Conservation (phyloP, 2,888 invertebrate species). For the Eustalomyia histrio region DNA sequence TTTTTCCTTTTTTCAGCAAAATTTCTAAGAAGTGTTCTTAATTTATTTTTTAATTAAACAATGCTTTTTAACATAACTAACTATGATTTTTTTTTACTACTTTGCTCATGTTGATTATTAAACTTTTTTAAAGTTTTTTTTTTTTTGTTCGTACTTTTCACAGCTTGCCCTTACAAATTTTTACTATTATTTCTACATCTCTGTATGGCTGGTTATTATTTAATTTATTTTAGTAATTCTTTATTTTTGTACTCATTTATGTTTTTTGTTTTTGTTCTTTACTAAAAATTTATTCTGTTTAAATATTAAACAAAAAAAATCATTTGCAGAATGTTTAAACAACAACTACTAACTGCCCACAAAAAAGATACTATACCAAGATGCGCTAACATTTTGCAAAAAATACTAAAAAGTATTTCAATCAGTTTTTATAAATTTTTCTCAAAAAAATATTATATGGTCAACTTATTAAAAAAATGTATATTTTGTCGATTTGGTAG, state of each 20-base stretch:
- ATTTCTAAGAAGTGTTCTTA: slow-evolving; percentile 17
- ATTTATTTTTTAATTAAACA: slow-evolving; percentile 48
- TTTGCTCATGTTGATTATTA: background rate
- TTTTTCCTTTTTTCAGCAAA: slow-evolving; percentile 5
- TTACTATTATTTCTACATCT: slow-evolving; percentile 21
- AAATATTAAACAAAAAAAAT: slow-evolving; percentile 21
- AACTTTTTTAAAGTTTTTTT: slow-evolving; percentile 11
- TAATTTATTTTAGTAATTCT: slow-evolving; percentile 33
- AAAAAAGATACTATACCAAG: too few relatives aligned
- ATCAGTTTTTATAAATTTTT: too few relatives aligned
- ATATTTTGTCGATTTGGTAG: too few relatives aligned
- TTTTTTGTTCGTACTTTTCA: slow-evolving; percentile 8
- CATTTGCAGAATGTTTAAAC: slow-evolving; percentile 35
- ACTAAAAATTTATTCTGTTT: slow-evolving; percentile 34
- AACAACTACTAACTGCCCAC: too few relatives aligned
- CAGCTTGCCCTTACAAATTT: background rate
- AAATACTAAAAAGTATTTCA: too few relatives aligned
- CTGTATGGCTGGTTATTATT: slow-evolving; percentile 37
- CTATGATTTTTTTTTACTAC: slow-evolving; percentile 7
- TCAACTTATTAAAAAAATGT: too few relatives aligned
- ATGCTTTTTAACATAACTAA: slow-evolving; percentile 42
- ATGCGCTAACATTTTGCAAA: too few relatives aligned
- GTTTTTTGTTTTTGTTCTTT: background rate
- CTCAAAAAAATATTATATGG: too few relatives aligned
- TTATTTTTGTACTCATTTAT: background rate